Percentiles rank a stretch among this genome's conserved stretches.
Evolutionary conservation across 2,797 vertebrate genomes (phyloP).

Genomic region (Micromesistius poutassou): DNA sequence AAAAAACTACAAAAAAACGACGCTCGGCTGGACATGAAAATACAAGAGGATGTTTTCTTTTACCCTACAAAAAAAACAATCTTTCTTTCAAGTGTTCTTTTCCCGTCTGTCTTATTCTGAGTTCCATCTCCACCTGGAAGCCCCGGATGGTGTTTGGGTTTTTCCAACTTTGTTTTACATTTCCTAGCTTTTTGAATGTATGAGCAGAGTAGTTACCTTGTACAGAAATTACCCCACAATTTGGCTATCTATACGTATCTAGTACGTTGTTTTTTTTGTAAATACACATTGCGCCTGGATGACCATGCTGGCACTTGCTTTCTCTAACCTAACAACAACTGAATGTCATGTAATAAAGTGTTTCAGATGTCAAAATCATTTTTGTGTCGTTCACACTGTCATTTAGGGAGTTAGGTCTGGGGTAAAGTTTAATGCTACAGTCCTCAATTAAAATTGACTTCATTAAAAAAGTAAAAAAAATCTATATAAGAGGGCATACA

Average conservation of each 20-base stretch:
- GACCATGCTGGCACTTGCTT: constrained; percentile 30
- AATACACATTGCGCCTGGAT: constrained; percentile 29
- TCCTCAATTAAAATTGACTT: neutral
- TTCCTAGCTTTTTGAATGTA: neutral
- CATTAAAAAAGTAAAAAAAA: too few species aligned
- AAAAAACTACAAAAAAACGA: too few species aligned
- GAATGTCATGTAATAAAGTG: constrained; percentile 67
- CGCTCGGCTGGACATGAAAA: too few species aligned
- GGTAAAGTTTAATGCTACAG: neutral
- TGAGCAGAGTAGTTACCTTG: neutral
- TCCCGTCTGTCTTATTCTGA: neutral
- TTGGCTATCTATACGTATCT: neutral
- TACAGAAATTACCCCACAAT: neutral
- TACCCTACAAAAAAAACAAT: neutral
- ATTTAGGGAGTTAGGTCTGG: neutral
- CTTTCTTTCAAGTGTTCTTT: neutral
- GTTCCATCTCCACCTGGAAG: neutral
- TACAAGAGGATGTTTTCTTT: neutral
- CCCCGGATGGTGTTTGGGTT: neutral
- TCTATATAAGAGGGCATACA: too few species aligned
- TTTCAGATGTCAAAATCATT: constrained; percentile 34
- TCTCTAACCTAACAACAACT: constrained; percentile 56
- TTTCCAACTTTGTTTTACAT: neutral
- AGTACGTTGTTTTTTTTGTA: constrained; percentile 33
- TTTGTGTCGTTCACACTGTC: constrained; percentile 1